These are phyloP conservation scores for Chloroclysta siterata DNA, from an alignment of 2,888 invertebrate genomes.

Conservation along the genomic window DNA sequence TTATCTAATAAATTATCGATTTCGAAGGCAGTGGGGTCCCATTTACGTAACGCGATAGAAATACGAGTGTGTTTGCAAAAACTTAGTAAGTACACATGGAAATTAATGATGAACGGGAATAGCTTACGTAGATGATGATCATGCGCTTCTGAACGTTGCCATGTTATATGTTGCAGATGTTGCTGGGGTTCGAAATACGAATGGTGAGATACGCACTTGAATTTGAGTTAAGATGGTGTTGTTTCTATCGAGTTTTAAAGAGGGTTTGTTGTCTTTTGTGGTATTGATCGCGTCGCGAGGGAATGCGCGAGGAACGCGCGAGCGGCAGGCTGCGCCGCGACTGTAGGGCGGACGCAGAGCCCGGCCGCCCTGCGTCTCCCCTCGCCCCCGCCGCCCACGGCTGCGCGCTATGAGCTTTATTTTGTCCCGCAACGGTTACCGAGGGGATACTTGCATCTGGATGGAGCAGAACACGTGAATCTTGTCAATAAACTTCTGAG, in stretches of 20 bases:
- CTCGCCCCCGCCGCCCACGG: constrained; percentile 50
- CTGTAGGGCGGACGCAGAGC: constrained; percentile 61
- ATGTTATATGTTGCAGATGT: constrained; percentile 59
- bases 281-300: constrained; percentile 71
- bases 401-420: constrained; percentile 68
- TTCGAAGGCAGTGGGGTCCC: constrained; percentile 52
- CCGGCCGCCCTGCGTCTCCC: constrained; percentile 46
- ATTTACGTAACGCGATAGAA: constrained; percentile 71
- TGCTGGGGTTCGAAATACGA: constrained; percentile 52
- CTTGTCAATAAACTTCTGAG: constrained; percentile 55
- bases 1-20: constrained; percentile 70
- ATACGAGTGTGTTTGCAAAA: constrained; percentile 36
- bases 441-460: constrained; percentile 54
- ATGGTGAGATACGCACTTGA: constrained; percentile 45
- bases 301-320: constrained; percentile 67
- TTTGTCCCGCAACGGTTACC: constrained; percentile 63
- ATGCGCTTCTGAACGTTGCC: constrained; percentile 71
- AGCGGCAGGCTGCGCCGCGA: constrained; percentile 81
- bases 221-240: constrained; percentile 30
- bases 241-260: constrained; percentile 45
- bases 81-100: constrained; percentile 35
- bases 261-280: constrained; percentile 47
- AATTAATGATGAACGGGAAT: constrained; percentile 49
- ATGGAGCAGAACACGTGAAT: constrained; percentile 59
- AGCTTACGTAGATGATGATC: constrained; percentile 64